Conservation (phyloP, 64 coral and sea anemone genomes). For the Montipora efflorescens region DNA sequence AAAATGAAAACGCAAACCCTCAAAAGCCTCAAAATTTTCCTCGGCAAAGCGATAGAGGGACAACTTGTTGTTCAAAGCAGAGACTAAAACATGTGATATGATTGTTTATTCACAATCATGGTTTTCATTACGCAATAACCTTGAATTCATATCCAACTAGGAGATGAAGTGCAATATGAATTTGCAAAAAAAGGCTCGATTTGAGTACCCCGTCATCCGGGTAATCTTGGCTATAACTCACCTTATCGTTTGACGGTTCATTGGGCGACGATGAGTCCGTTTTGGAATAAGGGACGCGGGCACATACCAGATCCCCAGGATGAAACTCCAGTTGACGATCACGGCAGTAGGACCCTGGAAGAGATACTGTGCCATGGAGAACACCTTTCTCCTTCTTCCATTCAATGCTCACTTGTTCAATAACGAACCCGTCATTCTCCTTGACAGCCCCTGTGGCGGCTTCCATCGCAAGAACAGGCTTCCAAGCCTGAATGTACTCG, state of each 20-base stretch:
- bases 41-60: no score
- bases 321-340: conserved; percentile 38
- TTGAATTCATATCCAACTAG: no score
- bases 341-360: conserved; percentile 7
- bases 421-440: conserved; percentile 77
- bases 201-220: no score
- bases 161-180: no score
- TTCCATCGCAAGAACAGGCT: conserved; percentile 79
- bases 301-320: conserved; percentile 46
- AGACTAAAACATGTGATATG: no score
- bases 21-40: no score
- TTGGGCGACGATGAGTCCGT: background rate
- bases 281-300: conserved; percentile 4
- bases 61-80: no score
- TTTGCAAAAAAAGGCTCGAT: no score
- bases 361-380: conserved; percentile 1
- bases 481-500: conserved; percentile 70
- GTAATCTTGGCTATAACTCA: background rate
- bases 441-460: conserved; percentile 65
- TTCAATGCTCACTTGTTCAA: conserved; percentile 47
- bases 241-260: conserved; percentile 3
- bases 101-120: no score
- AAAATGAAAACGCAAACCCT: no score
- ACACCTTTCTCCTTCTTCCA: background rate
- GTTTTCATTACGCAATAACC: no score